Percentiles rank a stretch among this genome's conserved stretches.
phyloP scores from a whole-genome alignment of 2,797 vertebrate species.

The Darevskia nairensis region DNA sequence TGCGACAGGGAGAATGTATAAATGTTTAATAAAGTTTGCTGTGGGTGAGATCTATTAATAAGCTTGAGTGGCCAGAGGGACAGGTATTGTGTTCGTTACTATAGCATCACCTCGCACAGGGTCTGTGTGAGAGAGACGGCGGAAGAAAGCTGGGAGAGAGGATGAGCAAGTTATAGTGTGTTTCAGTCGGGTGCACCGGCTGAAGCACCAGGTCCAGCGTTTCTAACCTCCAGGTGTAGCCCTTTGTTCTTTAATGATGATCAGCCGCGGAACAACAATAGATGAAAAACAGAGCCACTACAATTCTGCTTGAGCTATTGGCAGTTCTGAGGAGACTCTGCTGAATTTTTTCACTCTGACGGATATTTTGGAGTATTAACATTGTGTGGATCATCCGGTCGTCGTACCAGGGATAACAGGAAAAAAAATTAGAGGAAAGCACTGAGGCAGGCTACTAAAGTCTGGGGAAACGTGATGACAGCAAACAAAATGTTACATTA shows the following conservation, averaged over 20 bases:
- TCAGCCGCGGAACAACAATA: slow-evolving; percentile 4
- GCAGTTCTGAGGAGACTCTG: slow-evolving; percentile 30
- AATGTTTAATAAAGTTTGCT: slow-evolving; percentile 85
- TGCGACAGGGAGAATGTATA: slow-evolving; percentile 67
- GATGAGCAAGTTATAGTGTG: slow-evolving; percentile 62
- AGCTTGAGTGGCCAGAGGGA: slow-evolving; percentile 69
- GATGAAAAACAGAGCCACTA: slow-evolving; percentile 35
- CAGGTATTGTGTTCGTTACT: slow-evolving; percentile 79
- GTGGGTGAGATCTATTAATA: slow-evolving; percentile 78
- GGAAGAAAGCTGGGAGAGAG: slow-evolving; percentile 50
- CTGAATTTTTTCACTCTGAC: slow-evolving; percentile 17
- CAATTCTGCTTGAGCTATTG: slow-evolving; percentile 1
- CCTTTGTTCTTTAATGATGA: background rate
- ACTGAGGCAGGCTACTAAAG: background rate
- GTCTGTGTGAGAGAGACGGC: slow-evolving; percentile 64
- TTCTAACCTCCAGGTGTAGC: slow-evolving; percentile 44
- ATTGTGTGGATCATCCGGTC: slow-evolving; percentile 64
- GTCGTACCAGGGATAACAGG: slow-evolving; percentile 29
- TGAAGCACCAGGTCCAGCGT: slow-evolving; percentile 38
- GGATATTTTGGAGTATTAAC: slow-evolving; percentile 19
- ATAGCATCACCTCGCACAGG: slow-evolving; percentile 82
- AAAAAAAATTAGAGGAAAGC: background rate
- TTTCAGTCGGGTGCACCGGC: slow-evolving; percentile 22
- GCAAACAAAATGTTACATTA: slow-evolving; percentile 51
- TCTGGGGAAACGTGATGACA: slow-evolving; percentile 42